Base-by-base conservation (phyloP, 2,797 vertebrate genomes). In the Microctenopoma lineatum region DNA sequence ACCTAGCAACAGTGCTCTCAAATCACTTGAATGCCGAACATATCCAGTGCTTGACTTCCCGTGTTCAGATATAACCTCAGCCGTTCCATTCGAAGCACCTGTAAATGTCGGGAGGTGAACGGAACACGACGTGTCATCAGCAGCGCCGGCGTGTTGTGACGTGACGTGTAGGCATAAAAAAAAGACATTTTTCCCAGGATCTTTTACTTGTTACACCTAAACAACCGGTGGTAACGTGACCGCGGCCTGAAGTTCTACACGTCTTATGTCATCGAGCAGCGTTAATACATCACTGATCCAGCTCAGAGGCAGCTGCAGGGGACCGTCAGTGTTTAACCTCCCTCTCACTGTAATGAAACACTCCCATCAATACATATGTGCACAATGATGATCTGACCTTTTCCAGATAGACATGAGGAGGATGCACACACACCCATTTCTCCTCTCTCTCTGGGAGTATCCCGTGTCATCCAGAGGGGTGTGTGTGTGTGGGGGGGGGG, bases 361-460 rank as follows among this genome's bases (percentile, higher is more conserved):
- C 77, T 59, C 11, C n/a, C 21, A 16, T 80, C 67, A 15, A 77
- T 16, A n/a, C 39, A 10, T 72, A 59, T 6, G 47, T 44, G 38
- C 55, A 1, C 61, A 11, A 1, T 26, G 79, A 75, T 36, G 66
- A 73, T 48, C 59, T 69, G 73, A 74, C 69, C 76, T 71, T 29
- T 13, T 9, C 26, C 44, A 48, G 39, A 45, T 47, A 29, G 47
- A 26, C 65, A 55, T 47, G 39, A 47, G 27, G 59, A 57, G 34
- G 51, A 59, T 6, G 41, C 51, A 21, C 44, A 18, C 45, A 16
- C 11, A n/a, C 10, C 1, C 4, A 16, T 50, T 42, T 44, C 32
- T 51, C 39, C 39, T 9, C 45, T 13, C 50, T 57, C 58, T 15
- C 0, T 16, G 54, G 50, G 66, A 54, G 63, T 44, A 50, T 83